phyloP scores from a whole-genome alignment of 1,140 invertebrate genomes.

The Cryptotermes secundus region DNA sequence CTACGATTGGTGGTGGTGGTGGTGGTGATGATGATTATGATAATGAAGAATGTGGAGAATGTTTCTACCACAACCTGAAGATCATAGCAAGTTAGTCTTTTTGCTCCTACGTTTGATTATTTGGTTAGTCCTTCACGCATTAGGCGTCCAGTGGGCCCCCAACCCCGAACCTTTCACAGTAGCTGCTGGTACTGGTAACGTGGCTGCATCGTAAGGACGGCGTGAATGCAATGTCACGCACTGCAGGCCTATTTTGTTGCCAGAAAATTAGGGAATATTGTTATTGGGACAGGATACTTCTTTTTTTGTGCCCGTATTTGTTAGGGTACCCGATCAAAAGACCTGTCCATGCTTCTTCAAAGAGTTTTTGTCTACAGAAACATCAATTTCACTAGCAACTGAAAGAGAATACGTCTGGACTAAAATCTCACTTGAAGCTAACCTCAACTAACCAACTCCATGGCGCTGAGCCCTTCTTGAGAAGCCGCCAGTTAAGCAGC shows the following conservation, averaged over 20 bases:
- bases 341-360: neutral
- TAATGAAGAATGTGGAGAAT: too few species aligned
- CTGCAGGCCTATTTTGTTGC: neutral
- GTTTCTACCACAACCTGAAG: too few species aligned
- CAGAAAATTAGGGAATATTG: neutral
- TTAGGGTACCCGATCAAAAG: neutral
- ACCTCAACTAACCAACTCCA: too few species aligned
- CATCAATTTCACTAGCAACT: neutral
- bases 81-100: too few species aligned
- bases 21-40: too few species aligned
- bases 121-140: neutral
- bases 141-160: neutral
- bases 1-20: too few species aligned
- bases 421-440: neutral
- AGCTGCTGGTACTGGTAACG: too few species aligned
- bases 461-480: too few species aligned
- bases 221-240: neutral
- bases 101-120: too few species aligned
- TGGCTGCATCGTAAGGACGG: too few species aligned
- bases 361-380: neutral
- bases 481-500: too few species aligned
- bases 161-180: too few species aligned
- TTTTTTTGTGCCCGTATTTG: neutral
- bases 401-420: neutral
- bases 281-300: neutral